A percentile compares a stretch with the other conserved stretches of the same genome.
phyloP scores from a whole-genome alignment of 35 echinoderm and acorn worm species.

The Ophiothrix spiculata region DNA sequence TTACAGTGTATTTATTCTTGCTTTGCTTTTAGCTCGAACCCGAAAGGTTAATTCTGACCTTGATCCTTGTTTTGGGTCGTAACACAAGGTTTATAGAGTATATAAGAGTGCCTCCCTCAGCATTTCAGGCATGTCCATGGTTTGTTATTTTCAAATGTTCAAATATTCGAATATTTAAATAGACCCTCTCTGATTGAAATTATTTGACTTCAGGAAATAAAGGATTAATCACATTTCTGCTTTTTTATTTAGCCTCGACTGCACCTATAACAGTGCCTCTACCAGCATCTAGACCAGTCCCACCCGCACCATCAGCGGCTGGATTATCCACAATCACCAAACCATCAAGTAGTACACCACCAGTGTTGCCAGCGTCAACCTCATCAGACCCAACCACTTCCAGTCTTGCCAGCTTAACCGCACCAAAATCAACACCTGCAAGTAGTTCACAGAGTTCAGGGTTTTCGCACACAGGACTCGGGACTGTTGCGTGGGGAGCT shows the following conservation, averaged over 20 bases:
- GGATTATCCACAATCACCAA: not conserved
- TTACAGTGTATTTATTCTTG: too few relatives aligned
- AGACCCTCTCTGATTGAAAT: too few relatives aligned
- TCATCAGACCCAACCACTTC: not conserved
- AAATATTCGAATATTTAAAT: too few relatives aligned
- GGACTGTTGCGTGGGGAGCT: constrained; percentile 67
- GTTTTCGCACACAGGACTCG: constrained; percentile 59
- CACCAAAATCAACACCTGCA: constrained; percentile 34
- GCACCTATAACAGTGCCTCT: not conserved
- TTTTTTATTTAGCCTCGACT: not conserved
- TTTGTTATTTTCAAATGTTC: too few relatives aligned
- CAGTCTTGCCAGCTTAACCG: not conserved
- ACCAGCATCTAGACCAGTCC: not conserved
- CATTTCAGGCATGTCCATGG: too few relatives aligned
- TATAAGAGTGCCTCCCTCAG: too few relatives aligned
- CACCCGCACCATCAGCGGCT: not conserved
- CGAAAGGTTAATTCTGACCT: too few relatives aligned
- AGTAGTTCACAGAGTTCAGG: not conserved
- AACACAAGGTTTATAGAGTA: too few relatives aligned
- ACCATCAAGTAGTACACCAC: not conserved
- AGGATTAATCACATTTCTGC: too few relatives aligned
- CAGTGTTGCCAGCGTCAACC: not conserved
- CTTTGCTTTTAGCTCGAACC: too few relatives aligned
- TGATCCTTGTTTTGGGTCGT: too few relatives aligned
- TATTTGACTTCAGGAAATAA: too few relatives aligned